These are phyloP conservation scores for Pachyrhynchus sulphureomaculatus DNA, from an alignment of 1,140 invertebrate genomes.

Conservation along the genomic window DNA sequence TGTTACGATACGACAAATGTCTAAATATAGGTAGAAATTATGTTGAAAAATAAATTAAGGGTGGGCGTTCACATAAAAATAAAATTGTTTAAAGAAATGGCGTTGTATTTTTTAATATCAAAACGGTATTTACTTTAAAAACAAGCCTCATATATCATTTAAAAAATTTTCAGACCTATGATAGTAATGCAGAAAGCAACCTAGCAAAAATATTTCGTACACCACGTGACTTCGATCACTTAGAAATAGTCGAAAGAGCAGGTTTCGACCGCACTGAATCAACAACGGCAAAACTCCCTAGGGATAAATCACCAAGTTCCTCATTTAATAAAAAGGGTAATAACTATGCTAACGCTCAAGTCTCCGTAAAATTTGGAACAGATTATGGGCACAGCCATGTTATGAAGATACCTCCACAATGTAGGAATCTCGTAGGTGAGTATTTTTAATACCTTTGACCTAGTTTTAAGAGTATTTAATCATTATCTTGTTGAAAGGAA, in stretches of 20 bases:
- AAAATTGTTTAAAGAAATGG: too few species aligned
- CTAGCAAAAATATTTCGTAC: slow-evolving; percentile 33
- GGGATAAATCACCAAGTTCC: neutral
- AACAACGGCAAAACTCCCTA: neutral
- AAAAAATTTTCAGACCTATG: neutral
- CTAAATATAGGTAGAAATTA: too few species aligned
- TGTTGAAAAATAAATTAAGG: too few species aligned
- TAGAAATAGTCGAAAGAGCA: slow-evolving; percentile 33
- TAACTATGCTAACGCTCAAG: slow-evolving; percentile 31
- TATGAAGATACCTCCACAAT: slow-evolving; percentile 13
- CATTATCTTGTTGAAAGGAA: neutral
- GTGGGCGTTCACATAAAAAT: too few species aligned
- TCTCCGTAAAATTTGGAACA: slow-evolving; percentile 21
- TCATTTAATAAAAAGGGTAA: neutral
- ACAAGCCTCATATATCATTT: too few species aligned
- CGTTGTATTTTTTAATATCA: too few species aligned
- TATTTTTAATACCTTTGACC: too few species aligned
- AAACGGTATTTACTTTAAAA: too few species aligned
- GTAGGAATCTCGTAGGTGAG: neutral
- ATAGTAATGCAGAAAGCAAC: slow-evolving; percentile 8
- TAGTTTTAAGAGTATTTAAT: neutral
- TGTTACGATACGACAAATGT: too few species aligned
- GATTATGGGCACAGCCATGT: slow-evolving; percentile 1
- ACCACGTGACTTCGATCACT: slow-evolving; percentile 37
- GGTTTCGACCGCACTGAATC: slow-evolving; percentile 20